Evolutionary conservation across 2,797 vertebrate genomes (phyloP), one percentile per base, ranked within the genome.

Genomic region (Morelia viridis): DNA sequence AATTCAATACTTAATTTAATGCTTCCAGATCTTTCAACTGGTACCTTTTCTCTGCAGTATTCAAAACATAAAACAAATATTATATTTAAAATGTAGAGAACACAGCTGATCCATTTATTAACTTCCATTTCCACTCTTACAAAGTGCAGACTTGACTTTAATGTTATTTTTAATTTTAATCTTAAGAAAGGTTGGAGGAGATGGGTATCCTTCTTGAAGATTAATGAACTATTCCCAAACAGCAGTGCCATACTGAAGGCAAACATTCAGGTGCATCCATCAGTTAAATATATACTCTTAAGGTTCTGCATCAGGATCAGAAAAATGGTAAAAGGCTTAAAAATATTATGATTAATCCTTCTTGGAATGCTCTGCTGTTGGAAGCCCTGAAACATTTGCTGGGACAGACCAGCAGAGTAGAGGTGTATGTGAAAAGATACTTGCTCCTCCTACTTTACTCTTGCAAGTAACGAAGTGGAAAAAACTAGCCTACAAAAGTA

Each of bases 1-100:
- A 1, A 90, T 60, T 93, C 88, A 86, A 60, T 94, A 7, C 60
- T 91, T 92, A 85, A 85, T 91, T 96, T 92, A 92, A 94, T 68
- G 3, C 4, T 85, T 57, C 1, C n/a, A 91, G 58, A 22, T n/a
- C 1, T 65, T 92, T 64, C 60, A 91, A 9, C 8, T n/a, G 88
- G 6, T 1, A 60, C 88, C 5, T 0, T 71, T 64, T 90, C 10
- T 86, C 13, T 76, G 12, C 1, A 41, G 0, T 24, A 61, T 13
- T 8, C 65, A 90, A 92, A 89, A 80, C 31, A 62, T n/a, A 90
- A 80, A 26, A 61, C 62, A 87, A 90, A 87, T 57, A 46, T 19
- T 76, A 28, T 46, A 64, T 35, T 85, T 60, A 5, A 87, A 87
- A 56, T n/a, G 41, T 7, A 61, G 35, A 1, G 10, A n/a, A 28